These are phyloP conservation scores for Stenopsyche tienmushanensis DNA, from an alignment of 1,140 invertebrate genomes.

Conservation along the genomic window DNA sequence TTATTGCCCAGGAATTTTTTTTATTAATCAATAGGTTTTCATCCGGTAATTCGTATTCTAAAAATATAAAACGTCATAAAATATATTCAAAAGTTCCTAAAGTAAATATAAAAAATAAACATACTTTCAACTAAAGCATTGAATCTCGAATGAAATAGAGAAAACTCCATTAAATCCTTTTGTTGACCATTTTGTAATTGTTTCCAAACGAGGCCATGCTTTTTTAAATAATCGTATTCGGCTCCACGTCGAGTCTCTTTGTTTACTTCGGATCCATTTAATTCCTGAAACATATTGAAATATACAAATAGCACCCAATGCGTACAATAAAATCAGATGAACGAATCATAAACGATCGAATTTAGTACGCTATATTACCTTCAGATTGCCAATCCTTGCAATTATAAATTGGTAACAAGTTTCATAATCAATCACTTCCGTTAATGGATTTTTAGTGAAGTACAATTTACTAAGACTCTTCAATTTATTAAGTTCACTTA, in stretches of 20 bases:
- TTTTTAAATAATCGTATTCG: conserved; percentile 86
- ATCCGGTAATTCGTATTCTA: conserved; percentile 79
- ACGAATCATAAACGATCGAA: conserved; percentile 1
- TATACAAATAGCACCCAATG: not conserved
- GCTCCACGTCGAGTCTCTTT: conserved; percentile 74
- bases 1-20: conserved; percentile 61
- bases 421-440: conserved; percentile 65
- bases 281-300: conserved; percentile 48
- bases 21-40: conserved; percentile 65
- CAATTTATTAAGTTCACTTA: conserved; percentile 84
- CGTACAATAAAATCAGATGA: not conserved
- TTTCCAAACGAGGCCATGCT: conserved; percentile 73
- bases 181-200: conserved; percentile 54
- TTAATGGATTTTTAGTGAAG: conserved; percentile 72
- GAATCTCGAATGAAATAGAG: conserved; percentile 73
- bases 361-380: no score
- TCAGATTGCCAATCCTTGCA: conserved; percentile 67
- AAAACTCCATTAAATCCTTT: conserved; percentile 60
- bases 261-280: conserved; percentile 70
- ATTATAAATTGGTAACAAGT: conserved; percentile 74
- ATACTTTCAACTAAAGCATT: conserved; percentile 58
- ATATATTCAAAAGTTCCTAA: conserved; percentile 18
- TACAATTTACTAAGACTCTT: conserved; percentile 68
- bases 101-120: conserved; percentile 33
- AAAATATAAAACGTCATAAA: conserved; percentile 48